Evolutionary conservation across 2,797 vertebrate species (phyloP).

Genomic region (Pseudochirops corinnae): DNA sequence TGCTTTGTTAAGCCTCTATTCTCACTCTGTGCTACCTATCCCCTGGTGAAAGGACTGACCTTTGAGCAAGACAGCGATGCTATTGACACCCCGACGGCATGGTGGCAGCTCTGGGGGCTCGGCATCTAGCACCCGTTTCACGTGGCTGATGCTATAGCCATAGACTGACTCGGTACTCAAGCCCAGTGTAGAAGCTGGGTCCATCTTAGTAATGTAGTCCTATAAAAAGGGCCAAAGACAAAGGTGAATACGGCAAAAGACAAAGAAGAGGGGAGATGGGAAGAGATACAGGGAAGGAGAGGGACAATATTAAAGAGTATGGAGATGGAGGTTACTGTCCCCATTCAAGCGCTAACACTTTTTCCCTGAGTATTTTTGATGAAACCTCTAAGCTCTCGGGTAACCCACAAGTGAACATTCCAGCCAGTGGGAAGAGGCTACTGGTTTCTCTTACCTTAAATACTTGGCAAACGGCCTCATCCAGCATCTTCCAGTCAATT

Average conservation of each 20-base stretch:
- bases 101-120: constrained; percentile 90
- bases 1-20: not conserved
- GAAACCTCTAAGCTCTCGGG: not conserved
- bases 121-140: constrained; percentile 89
- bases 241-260: not conserved
- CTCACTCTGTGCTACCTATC: fast-evolving
- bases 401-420: not conserved
- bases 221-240: constrained; percentile 64
- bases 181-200: constrained; percentile 93
- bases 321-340: not conserved
- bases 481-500: constrained; percentile 93
- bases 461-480: constrained; percentile 91
- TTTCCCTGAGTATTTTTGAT: not conserved
- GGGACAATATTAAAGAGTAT: not conserved
- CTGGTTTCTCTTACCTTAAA: constrained; percentile 88
- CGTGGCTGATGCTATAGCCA: constrained; percentile 92
- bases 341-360: not conserved
- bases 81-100: constrained; percentile 87
- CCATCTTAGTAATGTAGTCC: constrained; percentile 95
- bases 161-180: constrained; percentile 93
- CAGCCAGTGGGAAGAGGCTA: not conserved
- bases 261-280: not conserved
- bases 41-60: constrained; percentile 84
- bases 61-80: constrained; percentile 92
- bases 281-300: too few species aligned